Evolutionary conservation across 2,888 invertebrate genomes (phyloP).

Genomic region (Troides aeacus): DNA sequence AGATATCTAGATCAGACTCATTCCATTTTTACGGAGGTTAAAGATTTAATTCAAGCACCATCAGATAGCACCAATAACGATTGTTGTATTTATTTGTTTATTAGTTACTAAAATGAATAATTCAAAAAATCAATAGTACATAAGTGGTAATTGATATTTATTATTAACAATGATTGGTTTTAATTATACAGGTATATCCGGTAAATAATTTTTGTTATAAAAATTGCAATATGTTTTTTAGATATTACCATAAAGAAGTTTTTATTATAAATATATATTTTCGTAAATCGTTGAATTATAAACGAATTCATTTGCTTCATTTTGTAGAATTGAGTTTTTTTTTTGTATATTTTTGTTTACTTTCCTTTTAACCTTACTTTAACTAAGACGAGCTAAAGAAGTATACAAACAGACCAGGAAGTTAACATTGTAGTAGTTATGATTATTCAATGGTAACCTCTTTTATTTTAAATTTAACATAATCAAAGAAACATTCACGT

Average conservation of each 20-base stretch:
- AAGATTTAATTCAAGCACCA: conserved; percentile 52
- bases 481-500: conserved; percentile 2
- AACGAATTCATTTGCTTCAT: background rate
- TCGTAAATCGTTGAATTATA: background rate
- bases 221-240: too few species aligned
- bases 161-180: background rate
- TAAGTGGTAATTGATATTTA: background rate
- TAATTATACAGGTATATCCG: background rate
- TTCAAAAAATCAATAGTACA: too few species aligned
- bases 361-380: background rate
- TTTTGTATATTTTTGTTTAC: background rate
- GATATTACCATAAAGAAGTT: too few species aligned
- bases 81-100: conserved; percentile 3
- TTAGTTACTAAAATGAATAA: background rate
- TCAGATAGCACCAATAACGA: conserved; percentile 54
- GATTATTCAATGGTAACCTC: conserved; percentile 24
- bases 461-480: conserved; percentile 10
- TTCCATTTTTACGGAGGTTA: background rate
- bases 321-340: background rate
- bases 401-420: background rate
- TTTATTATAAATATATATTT: background rate
- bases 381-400: background rate
- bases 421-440: conserved; percentile 3
- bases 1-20: background rate
- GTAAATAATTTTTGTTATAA: background rate